Base-by-base conservation (phyloP, 2,797 vertebrate species). In the Chrosomus eos region DNA sequence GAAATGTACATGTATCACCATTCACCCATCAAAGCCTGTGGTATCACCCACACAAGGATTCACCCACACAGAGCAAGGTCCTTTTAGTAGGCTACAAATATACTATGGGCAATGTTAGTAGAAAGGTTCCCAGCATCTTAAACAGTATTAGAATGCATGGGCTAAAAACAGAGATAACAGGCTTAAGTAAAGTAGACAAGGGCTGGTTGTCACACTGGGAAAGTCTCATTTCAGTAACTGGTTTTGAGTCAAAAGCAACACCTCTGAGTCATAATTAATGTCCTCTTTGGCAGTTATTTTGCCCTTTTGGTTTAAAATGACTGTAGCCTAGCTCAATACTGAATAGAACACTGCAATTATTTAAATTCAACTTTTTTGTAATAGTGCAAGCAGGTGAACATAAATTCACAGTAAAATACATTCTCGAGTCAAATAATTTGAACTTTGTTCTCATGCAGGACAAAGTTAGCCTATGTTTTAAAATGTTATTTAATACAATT, bases 41-140 rank as follows among this genome's bases (percentile, higher is more conserved):
- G 31, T 67, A 36, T 77, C 74, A 76, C 73, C 82, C 82, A 76
- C 82, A 76, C 82, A 83, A 82, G 14, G 14, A 51, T 16, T 66
- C 71, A 66, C 31, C 81, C 81, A 83, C 81, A 40, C 81, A 5
- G 38, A 60, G 28, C 11, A 5, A 40, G 45, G 48, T 64, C 26
- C 19, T 77, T 74, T 60, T 76, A 26, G 19, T 76, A 26, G 19
- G 40, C 10, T 36, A 58, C 21, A 38, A 60, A n/a, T n/a, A 38
- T 38, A 70, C 33, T 40, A 74, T 82, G 38, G 3, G 64, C n/a
- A 28, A 5, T 64, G 7, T 11, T 74, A 23, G 26, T 28, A 81
- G 33, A 28, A 21, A 36, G 55, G 14, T 45, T 79, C 26, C 13
- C 40, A 64, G 55, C 40, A 45, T 74, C 40, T 26, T 31, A 40